Evolutionary conservation across 2,113 vertebrate genomes (phyloP).

Genomic region (Erinaceus europaeus): DNA sequence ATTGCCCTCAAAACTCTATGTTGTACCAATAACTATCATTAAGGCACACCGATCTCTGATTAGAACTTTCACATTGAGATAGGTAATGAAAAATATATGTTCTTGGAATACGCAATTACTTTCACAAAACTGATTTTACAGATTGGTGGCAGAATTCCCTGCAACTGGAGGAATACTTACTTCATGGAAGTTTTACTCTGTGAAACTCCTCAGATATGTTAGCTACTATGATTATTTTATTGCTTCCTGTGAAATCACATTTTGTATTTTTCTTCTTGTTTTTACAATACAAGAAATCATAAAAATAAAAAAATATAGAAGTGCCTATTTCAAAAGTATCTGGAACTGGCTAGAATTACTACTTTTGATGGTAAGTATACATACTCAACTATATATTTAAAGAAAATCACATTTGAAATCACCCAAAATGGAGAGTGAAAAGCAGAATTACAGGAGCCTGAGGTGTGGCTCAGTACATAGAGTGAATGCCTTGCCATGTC

Average conservation of each 20-base stretch:
- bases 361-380: conserved; percentile 74
- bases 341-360: conserved; percentile 81
- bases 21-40: conserved; percentile 35
- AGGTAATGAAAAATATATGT: conserved; percentile 32
- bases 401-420: neutral
- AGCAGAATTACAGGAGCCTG: too few species aligned
- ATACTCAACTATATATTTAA: neutral
- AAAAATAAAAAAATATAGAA: conserved; percentile 69
- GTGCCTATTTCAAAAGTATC: conserved; percentile 72
- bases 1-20: too few species aligned
- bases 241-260: conserved; percentile 76
- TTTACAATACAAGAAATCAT: conserved; percentile 69
- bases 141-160: conserved; percentile 82
- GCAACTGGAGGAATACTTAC: conserved; percentile 74
- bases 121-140: conserved; percentile 58
- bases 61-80: conserved; percentile 18
- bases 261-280: conserved; percentile 75
- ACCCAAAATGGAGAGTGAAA: neutral
- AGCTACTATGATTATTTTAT: conserved; percentile 74
- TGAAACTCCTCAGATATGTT: conserved; percentile 77
- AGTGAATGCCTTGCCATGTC: too few species aligned
- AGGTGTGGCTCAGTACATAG: too few species aligned
- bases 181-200: conserved; percentile 74
- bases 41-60: neutral
- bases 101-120: conserved; percentile 24